Conservation (phyloP, 2,888 invertebrate genomes). For the Magallana nippona region DNA sequence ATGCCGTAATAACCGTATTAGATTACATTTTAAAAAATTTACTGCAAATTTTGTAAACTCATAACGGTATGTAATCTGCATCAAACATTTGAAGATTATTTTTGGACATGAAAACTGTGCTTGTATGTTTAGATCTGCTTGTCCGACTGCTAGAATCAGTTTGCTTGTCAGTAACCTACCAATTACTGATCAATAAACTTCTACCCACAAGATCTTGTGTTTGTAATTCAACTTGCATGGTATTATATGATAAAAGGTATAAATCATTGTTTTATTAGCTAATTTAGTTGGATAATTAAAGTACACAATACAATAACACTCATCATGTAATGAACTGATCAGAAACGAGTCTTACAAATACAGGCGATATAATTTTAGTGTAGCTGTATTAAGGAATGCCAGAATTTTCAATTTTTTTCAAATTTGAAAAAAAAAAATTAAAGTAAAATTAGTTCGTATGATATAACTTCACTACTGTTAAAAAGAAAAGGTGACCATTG, state of each 20-base stretch:
- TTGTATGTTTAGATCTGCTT: slow-evolving; percentile 26
- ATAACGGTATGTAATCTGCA: background rate
- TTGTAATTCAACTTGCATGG: background rate
- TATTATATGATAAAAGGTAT: background rate
- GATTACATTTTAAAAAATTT: background rate
- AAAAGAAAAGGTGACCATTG: too few relatives aligned
- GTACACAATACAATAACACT: too few relatives aligned
- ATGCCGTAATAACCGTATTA: background rate
- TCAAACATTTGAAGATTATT: background rate
- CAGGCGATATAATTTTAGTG: too few relatives aligned
- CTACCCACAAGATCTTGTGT: background rate
- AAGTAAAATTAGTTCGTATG: too few relatives aligned
- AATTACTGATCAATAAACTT: slow-evolving; percentile 25
- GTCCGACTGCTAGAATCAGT: slow-evolving; percentile 31
- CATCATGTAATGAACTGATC: too few relatives aligned
- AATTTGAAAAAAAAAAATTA: too few relatives aligned
- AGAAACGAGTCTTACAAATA: too few relatives aligned
- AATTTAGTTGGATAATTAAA: too few relatives aligned
- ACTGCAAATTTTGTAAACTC: background rate
- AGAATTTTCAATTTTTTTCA: too few relatives aligned
- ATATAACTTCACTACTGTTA: too few relatives aligned
- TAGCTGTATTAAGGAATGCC: too few relatives aligned
- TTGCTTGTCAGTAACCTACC: slow-evolving; percentile 29
- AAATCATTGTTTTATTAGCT: too few relatives aligned
- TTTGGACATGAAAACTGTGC: slow-evolving; percentile 16